Percentiles rank a stretch among this genome's conserved stretches.
These are phyloP conservation scores for Gerris buenoi DNA, from an alignment of 1,140 invertebrate genomes.

Conservation along the genomic window DNA sequence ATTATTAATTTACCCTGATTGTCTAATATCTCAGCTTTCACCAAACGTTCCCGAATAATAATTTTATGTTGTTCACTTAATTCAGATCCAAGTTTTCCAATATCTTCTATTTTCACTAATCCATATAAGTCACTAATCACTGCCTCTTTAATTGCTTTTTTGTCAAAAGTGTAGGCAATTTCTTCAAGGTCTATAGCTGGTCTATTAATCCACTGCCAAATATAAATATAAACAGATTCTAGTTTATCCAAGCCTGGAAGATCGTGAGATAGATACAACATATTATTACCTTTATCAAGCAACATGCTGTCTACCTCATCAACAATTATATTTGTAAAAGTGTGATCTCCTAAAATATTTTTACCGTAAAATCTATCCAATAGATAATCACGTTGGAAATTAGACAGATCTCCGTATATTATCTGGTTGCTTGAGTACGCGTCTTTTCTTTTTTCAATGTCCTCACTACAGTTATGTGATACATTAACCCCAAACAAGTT, in stretches of 20 bases:
- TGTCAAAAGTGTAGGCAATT: slow-evolving; percentile 7
- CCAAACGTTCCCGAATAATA: neutral
- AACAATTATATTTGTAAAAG: slow-evolving; percentile 24
- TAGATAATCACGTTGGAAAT: slow-evolving; percentile 28
- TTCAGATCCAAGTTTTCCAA: neutral
- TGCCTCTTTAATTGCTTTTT: neutral
- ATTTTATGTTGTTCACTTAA: neutral
- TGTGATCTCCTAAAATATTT: slow-evolving; percentile 21
- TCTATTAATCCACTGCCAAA: slow-evolving; percentile 25
- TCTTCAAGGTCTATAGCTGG: slow-evolving; percentile 12
- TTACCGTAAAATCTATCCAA: slow-evolving; percentile 23
- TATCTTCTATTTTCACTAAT: neutral
- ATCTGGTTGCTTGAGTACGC: slow-evolving; percentile 20
- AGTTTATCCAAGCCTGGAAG: slow-evolving; percentile 26
- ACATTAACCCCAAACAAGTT: slow-evolving; percentile 22
- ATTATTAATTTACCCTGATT: neutral
- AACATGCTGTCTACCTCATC: slow-evolving; percentile 32
- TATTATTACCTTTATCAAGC: slow-evolving; percentile 28
- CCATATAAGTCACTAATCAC: neutral
- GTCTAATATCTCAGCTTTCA: neutral
- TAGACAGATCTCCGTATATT: slow-evolving; percentile 26
- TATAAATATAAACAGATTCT: slow-evolving; percentile 26
- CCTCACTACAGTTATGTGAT: slow-evolving; percentile 22
- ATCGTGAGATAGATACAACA: slow-evolving; percentile 27
- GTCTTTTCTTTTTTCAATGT: slow-evolving; percentile 17